Evolutionary conservation across 2,797 vertebrate species (phyloP), one percentile per base, ranked within the genome.

Genomic region (Streptopelia turtur): DNA sequence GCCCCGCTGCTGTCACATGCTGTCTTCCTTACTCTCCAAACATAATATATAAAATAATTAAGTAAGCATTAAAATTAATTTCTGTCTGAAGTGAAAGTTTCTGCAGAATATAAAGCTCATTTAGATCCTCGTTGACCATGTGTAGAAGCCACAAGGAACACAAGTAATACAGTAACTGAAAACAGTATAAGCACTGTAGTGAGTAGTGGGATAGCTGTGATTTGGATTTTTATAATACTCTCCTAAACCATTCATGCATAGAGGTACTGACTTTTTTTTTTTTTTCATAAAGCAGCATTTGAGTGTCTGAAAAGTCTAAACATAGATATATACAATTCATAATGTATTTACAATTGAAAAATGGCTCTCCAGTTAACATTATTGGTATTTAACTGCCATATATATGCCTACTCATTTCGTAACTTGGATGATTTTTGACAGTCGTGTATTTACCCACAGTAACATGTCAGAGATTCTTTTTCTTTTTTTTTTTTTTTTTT

Each of bases 1-100:
- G 7, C 27, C 50, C 0, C 0, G 11, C 23, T 57, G 25, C 30
- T 43, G 11, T 35, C 43, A 66, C 0, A 0, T 55, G 10, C 5
- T 59, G 9, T 66, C 31, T 53, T 17, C 6, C 22, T 72, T 55
- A 37, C 13, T 6, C 22, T 72, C 45, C 31, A 93, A 76, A 76
- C 13, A 9, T 53, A 53, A 80, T 60, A 30, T 11, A 43, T 3
- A 64, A 75, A 75, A 75, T 14, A 80, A 39, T 41, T 64, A 23
- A 41, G 17, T 14, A 81, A 76, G 50, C 16, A n/a, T 60, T 10
- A 13, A 53, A 55, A 49, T 45, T 0, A 52, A 53, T 59, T 63
- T 71, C 14, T 78, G 6, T 28, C 16, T 56, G 16, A 37, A 59
- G 21, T 21, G 6, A 6, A 79, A 37, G 5, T 63, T 89, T 55